Evolutionary conservation across 2,888 invertebrate genomes (phyloP), one percentile per base, ranked within the genome.

Genomic region (Melinopterus prodromus): DNA sequence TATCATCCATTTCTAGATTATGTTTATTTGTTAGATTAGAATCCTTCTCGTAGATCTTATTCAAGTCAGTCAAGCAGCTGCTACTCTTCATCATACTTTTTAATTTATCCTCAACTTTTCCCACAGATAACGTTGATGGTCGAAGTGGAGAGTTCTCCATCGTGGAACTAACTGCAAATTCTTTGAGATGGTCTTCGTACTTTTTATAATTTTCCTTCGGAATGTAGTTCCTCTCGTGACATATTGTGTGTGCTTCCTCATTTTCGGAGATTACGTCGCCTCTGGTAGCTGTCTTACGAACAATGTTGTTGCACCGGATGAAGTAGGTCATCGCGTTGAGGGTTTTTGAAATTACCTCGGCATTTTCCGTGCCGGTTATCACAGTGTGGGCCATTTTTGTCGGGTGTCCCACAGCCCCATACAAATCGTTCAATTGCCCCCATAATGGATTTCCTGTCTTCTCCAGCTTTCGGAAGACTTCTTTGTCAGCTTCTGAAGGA

Each of bases 381-480:
- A 98, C 92, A 5, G 98, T 97, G 82, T 95, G 93, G 0, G 96
- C 93, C 69, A 95, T 90, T 87, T 94, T 93, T 0, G 94, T 91
- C 0, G 97, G 96, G 88, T 92, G 92, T 1, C 96, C 97, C 71
- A 96, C 92, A 77, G 95, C 95, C n/a, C 97, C 98, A 87, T 95
- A 95, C 36, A 98, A 90, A 87, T 98, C 97, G 53, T 94, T 93
- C 82, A 98, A 91, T 86, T 98, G 98, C 0, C 96, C 96, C 97
- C 97, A 97, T 0, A 97, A 89, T 0, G 97, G 96, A 90, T 97
- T 98, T 89, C 96, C 97, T 0, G 96, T 95, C 14, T 83, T 82
- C 86, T 93, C 93, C 81, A 92, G 91, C 83, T 92, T 92, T 4
- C 92, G 91, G 81, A 93, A 85, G 88, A 92, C 90, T 9, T 91